Base-by-base conservation (phyloP, 2,797 vertebrate species). In the Geotrypetes seraphini region DNA sequence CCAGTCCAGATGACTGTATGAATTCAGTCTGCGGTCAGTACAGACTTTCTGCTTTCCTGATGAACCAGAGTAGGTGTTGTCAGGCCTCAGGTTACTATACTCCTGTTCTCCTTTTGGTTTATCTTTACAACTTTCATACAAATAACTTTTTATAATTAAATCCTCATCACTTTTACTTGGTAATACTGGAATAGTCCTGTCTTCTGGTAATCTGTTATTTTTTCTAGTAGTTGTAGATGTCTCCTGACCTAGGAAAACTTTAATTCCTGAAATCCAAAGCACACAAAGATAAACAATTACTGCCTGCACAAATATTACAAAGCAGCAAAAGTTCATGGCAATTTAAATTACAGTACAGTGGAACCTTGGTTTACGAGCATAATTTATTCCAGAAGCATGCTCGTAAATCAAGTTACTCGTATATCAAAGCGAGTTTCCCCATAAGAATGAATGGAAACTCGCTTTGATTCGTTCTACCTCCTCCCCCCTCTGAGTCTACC, bases 91-190 rank as follows among this genome's bases (percentile, higher is more conserved):
- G 7, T 17, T 36, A 9, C 7, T 12, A 3, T 25, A 16, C 25
- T 13, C 19, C 6, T 12, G 2, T 8, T 30, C 39, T 10, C 40
- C 29, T 4, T 8, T 28, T 27, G 15, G 12, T 1, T 12, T 7
- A 36, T 37, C 46, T 34, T 18, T 33, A 16, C 10, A 17, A 21
- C 28, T 17, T 12, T 33, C 18, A 4, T 18, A 39, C 83, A 84
- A 85, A 1, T 75, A 73, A 47, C 73, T 86, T 43, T 60, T 81
- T 12, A 68, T 38, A 20, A 84, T 60, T 36, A 82, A 60, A 21
- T 77, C 86, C 2, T 82, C 78, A 14, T 78, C 79, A 25, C 35
- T 53, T 33, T 89, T 84, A 28, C 74, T 85, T 7, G 83, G 33
- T 60, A 79, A 76, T 8, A 87, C 81, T 0, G 76, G 57, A 7